Conservation (phyloP, 1,140 invertebrate genomes). For the Drosophila orosa region DNA sequence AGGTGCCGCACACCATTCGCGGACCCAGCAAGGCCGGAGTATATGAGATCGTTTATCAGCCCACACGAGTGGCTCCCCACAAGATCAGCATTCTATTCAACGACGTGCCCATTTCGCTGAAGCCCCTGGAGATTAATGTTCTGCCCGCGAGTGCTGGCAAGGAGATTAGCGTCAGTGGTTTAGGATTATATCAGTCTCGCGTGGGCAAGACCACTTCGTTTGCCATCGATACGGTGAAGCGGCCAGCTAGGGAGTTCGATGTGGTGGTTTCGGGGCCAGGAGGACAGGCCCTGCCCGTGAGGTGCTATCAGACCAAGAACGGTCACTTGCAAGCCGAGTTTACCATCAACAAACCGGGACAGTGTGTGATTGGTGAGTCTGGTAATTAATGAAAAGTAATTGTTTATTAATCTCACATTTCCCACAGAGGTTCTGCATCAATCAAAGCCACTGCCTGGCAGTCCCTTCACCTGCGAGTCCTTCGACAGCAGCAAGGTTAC, state of each 20-base stretch:
- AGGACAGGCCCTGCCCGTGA: constrained; percentile 95
- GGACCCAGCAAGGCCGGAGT: constrained; percentile 87
- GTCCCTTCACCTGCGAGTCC: constrained; percentile 97
- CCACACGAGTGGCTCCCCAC: constrained; percentile 91
- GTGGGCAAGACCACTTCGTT: constrained; percentile 93
- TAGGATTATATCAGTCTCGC: constrained; percentile 92
- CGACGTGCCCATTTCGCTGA: constrained; percentile 88
- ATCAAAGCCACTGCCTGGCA: constrained; percentile 95
- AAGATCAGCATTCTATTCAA: constrained; percentile 92
- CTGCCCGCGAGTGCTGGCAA: constrained; percentile 87
- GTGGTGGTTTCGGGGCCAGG: constrained; percentile 95
- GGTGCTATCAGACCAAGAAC: constrained; percentile 98
- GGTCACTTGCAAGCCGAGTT: constrained; percentile 96
- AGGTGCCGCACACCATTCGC: constrained; percentile 92
- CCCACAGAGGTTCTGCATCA: constrained; percentile 93
- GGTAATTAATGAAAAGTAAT: too few relatives aligned
- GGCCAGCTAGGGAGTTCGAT: constrained; percentile 94
- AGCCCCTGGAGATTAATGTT: constrained; percentile 85
- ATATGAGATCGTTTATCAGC: constrained; percentile 94
- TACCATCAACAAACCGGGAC: constrained; percentile 91
- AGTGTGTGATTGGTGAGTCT: constrained; percentile 87
- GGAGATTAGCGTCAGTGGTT: constrained; percentile 87
- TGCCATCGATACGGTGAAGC: constrained; percentile 94
- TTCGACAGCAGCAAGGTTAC: constrained; percentile 94
- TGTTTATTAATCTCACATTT: neutral